phyloP scores from a whole-genome alignment of 30 jellyfish, hydroid and myxozoan species.

The Aurelia aurita complex sp. Pacific region DNA sequence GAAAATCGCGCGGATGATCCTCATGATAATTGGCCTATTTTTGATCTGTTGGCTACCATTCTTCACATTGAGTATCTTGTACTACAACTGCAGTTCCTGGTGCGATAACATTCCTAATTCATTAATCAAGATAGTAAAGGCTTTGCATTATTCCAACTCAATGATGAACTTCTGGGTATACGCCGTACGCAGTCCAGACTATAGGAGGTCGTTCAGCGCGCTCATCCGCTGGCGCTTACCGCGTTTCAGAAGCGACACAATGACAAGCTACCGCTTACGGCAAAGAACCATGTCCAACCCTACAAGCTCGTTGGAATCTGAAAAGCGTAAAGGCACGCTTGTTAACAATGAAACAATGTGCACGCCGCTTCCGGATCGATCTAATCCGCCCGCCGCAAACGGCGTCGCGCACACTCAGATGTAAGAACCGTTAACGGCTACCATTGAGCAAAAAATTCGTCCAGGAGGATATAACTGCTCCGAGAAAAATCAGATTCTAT shows the following conservation, averaged over 20 bases:
- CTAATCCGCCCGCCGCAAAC: neutral
- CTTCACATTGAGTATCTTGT: conserved; percentile 60
- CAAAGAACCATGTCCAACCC: conserved; percentile 56
- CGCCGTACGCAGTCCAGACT: conserved; percentile 95
- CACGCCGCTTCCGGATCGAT: conserved; percentile 49
- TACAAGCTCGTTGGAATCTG: no score
- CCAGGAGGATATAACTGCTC: no score
- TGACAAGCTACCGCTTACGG: conserved; percentile 33
- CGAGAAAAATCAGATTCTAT: no score
- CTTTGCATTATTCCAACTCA: conserved; percentile 75
- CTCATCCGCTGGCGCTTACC: conserved; percentile 63
- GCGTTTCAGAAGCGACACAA: conserved; percentile 60
- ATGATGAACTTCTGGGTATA: conserved; percentile 93
- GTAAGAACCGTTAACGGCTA: no score
- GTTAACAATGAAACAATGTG: conserved; percentile 32
- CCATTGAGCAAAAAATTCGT: no score
- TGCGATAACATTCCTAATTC: conserved; percentile 32
- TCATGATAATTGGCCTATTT: conserved; percentile 84
- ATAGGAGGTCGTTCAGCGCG: conserved; percentile 76
- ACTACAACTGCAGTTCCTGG: conserved; percentile 51
- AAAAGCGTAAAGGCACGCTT: conserved; percentile 29
- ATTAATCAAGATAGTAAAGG: conserved; percentile 29
- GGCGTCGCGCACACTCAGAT: no score
- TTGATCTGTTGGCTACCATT: conserved; percentile 91
- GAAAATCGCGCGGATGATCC: conserved; percentile 85